Base-by-base conservation (phyloP, 1,140 invertebrate genomes). In the Halyomorpha halys region DNA sequence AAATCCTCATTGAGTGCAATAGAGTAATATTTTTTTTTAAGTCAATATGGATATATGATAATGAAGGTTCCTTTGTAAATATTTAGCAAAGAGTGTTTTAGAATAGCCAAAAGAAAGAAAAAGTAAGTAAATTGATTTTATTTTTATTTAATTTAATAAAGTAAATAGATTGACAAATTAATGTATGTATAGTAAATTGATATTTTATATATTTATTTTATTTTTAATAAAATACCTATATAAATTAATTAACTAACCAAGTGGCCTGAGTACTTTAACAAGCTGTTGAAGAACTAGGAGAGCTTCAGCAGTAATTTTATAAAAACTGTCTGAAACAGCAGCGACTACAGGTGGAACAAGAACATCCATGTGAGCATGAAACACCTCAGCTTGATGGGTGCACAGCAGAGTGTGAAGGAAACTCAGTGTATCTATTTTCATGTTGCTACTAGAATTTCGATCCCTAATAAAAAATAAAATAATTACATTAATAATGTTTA, bases 241-340 rank as follows among this genome's bases (percentile, higher is more conserved):
- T 39, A 39, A 11, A 6, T 39, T 13, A 39, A 56, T 18, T 21
- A 54, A 61, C 76, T 76, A 72, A 84, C 89, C 88, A 51, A 94
- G 77, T 0, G 94, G 94, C 63, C 94, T 80, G 68, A 98, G 90
- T 11, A 98, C 93, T 78, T 92, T 93, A 6, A 98, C 92, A 49
- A 98, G 79, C 65, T 95, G 90, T 72, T 98, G 94, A 61, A 97
- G 79, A 30, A 97, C 94, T 14, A 94, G 76, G 19, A 99, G 75
- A 1, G 93, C 93, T 77, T 97, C 94, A 0, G 95, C 94, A 6
- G 94, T 94, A 51, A 98, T 97, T 78, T 99, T 98, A 77, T 99
- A 99, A 78, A 99, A 99, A 45, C 86, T 85, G 82, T 99, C 96
- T 39, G 86, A 83, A 15, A 97, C 93, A 45, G 92, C 88, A 56